A percentile compares a stretch with the other conserved stretches of the same genome.
phyloP scores from a whole-genome alignment of 2,113 vertebrate genomes.

The Fulica atra region DNA sequence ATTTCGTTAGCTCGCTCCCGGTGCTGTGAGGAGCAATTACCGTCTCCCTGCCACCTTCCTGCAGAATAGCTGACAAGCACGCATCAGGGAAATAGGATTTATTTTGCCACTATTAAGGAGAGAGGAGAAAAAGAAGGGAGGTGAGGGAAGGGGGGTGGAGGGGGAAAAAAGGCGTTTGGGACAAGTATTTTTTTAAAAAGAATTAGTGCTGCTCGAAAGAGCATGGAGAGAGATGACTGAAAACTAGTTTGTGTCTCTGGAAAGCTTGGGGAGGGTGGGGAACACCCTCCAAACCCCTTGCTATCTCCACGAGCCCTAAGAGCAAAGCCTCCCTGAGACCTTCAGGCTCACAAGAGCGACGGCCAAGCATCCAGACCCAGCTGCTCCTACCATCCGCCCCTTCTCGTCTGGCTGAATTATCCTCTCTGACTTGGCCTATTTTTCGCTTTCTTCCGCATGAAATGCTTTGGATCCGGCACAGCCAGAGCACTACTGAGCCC shows the following conservation, averaged over 20 bases:
- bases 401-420: background rate
- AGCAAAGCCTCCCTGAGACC: background rate
- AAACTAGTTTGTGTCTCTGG: background rate
- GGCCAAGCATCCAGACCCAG: background rate
- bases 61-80: background rate
- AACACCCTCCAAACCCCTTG: background rate
- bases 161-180: background rate
- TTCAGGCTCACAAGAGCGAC: background rate
- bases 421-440: slow-evolving; percentile 60
- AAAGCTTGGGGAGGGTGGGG: background rate
- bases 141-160: background rate
- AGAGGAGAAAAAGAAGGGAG: background rate
- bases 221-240: background rate
- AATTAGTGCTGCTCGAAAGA: background rate
- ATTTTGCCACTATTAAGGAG: background rate
- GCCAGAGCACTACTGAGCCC: background rate
- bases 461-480: background rate
- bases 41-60: background rate
- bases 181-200: background rate
- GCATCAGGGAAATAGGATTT: background rate
- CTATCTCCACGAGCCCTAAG: background rate
- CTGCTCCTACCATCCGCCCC: fast-evolving
- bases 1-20: background rate
- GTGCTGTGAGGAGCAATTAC: slow-evolving; percentile 1
- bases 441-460: slow-evolving; percentile 54